Evolutionary conservation across 2,113 vertebrate genomes (phyloP).

Genomic region (Varanus komodoensis): DNA sequence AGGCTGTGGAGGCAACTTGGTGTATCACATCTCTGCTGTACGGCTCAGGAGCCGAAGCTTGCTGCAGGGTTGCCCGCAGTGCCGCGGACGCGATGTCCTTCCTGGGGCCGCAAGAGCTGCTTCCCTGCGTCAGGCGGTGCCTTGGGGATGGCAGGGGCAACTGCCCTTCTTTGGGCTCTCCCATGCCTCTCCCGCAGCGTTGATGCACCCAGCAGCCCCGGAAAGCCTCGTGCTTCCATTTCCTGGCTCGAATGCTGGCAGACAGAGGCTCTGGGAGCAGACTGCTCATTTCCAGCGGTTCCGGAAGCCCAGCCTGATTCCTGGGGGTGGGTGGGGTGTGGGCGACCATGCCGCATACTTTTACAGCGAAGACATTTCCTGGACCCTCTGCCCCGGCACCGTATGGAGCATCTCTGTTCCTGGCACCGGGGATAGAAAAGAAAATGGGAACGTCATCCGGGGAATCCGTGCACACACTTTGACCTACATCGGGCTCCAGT

Average conservation of each 20-base stretch:
- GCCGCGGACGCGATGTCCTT: background rate
- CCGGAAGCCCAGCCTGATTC: slow-evolving; percentile 42
- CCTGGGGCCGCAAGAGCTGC: background rate
- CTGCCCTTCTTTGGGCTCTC: background rate
- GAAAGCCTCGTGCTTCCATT: background rate
- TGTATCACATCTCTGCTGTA: too few species aligned
- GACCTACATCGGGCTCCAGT: background rate
- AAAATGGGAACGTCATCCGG: background rate
- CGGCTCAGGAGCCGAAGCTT: too few species aligned
- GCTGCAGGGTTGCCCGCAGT: too few species aligned
- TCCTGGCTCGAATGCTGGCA: slow-evolving; percentile 34
- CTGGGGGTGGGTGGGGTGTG: background rate
- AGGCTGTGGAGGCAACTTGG: background rate
- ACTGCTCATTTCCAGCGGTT: slow-evolving; percentile 14
- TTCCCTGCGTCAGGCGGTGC: too few species aligned
- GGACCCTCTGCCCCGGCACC: background rate
- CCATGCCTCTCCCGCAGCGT: background rate
- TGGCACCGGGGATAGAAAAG: background rate
- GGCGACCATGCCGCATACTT: background rate
- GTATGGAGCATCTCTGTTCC: too few species aligned
- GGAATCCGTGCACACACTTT: background rate
- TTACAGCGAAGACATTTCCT: fast-evolving
- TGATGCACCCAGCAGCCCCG: background rate
- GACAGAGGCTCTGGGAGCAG: background rate
- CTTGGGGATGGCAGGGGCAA: background rate